Percentiles rank a stretch among this genome's conserved stretches.
These are phyloP conservation scores for Adelphocoris suturalis DNA, from an alignment of 2,888 invertebrate species.

Conservation along the genomic window DNA sequence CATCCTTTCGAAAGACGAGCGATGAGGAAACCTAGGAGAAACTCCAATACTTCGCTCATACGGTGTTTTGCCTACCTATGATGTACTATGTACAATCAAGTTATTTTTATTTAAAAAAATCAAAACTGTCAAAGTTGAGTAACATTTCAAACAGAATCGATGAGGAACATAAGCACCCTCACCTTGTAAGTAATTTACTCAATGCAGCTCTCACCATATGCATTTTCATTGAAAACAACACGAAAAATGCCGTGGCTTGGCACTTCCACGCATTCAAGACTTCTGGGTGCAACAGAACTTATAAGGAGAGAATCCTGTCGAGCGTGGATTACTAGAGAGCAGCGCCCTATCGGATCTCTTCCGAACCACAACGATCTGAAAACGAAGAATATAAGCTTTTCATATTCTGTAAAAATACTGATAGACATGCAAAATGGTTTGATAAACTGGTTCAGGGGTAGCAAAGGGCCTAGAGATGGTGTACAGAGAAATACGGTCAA, in stretches of 20 bases:
- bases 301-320: slow-evolving; percentile 74
- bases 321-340: slow-evolving; percentile 85
- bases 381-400: not conserved
- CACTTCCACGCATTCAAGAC: slow-evolving; percentile 76
- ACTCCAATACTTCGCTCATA: too few relatives aligned
- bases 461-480: too few relatives aligned
- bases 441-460: too few relatives aligned
- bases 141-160: not conserved
- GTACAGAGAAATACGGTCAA: too few relatives aligned
- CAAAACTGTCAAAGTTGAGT: too few relatives aligned
- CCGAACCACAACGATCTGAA: slow-evolving; percentile 83
- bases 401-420: not conserved
- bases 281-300: slow-evolving; percentile 77
- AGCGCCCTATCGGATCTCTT: slow-evolving; percentile 91
- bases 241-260: slow-evolving; percentile 77
- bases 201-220: slow-evolving; percentile 63
- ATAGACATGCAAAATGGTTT: not conserved
- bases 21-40: too few relatives aligned
- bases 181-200: too few relatives aligned
- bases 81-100: too few relatives aligned
- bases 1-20: too few relatives aligned
- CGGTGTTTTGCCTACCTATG: too few relatives aligned
- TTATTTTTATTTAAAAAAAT: too few relatives aligned
- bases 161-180: too few relatives aligned
- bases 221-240: slow-evolving; percentile 73